These are phyloP conservation scores for Drosophila koepferae DNA, from an alignment of 2,888 invertebrate genomes.

Conservation along the genomic window DNA sequence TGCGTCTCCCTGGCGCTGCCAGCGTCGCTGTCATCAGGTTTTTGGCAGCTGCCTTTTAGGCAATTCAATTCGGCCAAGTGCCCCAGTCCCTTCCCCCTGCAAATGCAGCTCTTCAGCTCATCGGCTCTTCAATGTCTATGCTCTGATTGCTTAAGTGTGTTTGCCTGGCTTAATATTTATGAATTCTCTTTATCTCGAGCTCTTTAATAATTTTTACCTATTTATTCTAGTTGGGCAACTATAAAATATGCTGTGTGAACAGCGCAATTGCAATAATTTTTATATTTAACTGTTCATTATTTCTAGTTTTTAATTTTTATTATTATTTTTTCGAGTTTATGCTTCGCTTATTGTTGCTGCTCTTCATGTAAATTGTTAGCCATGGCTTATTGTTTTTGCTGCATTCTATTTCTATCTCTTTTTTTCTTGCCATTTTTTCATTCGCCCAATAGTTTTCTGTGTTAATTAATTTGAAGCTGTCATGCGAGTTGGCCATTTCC, in stretches of 20 bases:
- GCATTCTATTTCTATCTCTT: background rate
- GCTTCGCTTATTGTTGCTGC: conserved; percentile 52
- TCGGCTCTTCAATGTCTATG: conserved; percentile 56
- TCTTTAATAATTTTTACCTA: conserved; percentile 51
- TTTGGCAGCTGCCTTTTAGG: conserved; percentile 37
- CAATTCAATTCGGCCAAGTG: conserved; percentile 36
- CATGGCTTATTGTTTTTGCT: conserved; percentile 52
- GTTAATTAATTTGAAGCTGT: conserved; percentile 77
- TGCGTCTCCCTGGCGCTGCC: conserved; percentile 22
- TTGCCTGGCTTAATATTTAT: conserved; percentile 5
- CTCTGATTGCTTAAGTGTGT: conserved; percentile 68
- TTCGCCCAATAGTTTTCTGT: conserved; percentile 77
- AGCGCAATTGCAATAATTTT: conserved; percentile 47
- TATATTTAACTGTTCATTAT: conserved; percentile 16
- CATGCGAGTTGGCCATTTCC: conserved; percentile 70
- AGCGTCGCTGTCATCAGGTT: conserved; percentile 47
- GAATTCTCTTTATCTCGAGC: conserved; percentile 12
- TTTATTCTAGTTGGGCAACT: conserved; percentile 62
- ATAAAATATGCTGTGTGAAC: conserved; percentile 59
- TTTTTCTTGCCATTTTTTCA: conserved; percentile 16
- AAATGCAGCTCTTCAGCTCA: conserved; percentile 25
- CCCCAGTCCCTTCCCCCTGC: background rate
- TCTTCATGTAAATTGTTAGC: conserved; percentile 72
- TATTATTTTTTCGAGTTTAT: conserved; percentile 34
- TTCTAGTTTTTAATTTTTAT: background rate